Evolutionary conservation across 2,888 invertebrate species (phyloP).

Genomic region (Blomia tropicalis): DNA sequence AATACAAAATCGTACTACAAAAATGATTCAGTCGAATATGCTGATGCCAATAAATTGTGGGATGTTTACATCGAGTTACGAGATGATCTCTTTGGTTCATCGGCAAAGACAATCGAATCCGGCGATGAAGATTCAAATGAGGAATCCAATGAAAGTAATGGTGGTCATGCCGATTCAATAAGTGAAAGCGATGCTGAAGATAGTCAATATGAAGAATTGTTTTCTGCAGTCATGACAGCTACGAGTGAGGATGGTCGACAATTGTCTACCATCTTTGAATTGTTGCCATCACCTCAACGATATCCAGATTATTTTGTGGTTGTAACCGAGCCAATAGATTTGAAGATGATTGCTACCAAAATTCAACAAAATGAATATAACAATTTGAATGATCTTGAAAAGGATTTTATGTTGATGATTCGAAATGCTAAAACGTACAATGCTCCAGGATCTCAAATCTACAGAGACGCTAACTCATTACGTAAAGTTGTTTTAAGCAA

Average conservation of each 20-base stretch:
- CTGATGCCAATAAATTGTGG: slow-evolving; percentile 74
- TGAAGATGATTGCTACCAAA: slow-evolving; percentile 77
- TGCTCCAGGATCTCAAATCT: slow-evolving; percentile 88
- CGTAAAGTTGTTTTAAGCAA: slow-evolving; percentile 52
- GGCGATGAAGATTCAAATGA: slow-evolving; percentile 27
- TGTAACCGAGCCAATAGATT: slow-evolving; percentile 81
- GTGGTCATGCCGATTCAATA: slow-evolving; percentile 34
- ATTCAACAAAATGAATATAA: slow-evolving; percentile 67
- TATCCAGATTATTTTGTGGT: slow-evolving; percentile 91
- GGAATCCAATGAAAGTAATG: slow-evolving; percentile 12
- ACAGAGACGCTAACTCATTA: slow-evolving; percentile 77
- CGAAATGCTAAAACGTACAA: slow-evolving; percentile 90
- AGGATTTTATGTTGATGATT: slow-evolving; percentile 73
- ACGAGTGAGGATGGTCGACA: slow-evolving; percentile 61
- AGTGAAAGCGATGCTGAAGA: slow-evolving; percentile 51
- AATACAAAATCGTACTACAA: slow-evolving; percentile 92
- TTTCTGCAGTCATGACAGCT: slow-evolving; percentile 70
- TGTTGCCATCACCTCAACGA: slow-evolving; percentile 72
- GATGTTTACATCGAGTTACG: slow-evolving; percentile 55
- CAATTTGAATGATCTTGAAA: slow-evolving; percentile 63
- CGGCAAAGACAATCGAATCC: slow-evolving; percentile 17
- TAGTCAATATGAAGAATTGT: slow-evolving; percentile 64
- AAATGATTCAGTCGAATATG: slow-evolving; percentile 62
- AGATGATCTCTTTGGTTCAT: slow-evolving; percentile 39
- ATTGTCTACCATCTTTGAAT: slow-evolving; percentile 68